Conservation (phyloP, 2,888 invertebrate species). For the Ommatoiulus sabulosus region DNA sequence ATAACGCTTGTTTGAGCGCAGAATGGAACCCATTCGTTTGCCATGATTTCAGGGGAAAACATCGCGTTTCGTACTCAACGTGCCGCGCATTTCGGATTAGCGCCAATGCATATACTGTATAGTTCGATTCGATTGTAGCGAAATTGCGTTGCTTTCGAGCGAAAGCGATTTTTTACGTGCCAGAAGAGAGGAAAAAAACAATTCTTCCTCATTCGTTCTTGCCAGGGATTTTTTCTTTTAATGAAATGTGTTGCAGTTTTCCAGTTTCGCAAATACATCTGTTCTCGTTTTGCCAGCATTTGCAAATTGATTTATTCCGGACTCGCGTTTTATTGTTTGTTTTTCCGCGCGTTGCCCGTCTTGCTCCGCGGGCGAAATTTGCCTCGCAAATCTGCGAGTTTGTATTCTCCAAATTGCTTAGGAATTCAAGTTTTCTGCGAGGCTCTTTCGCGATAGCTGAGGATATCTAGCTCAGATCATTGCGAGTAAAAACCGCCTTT, state of each 20-base stretch:
- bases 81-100: constrained; percentile 32
- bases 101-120: not conserved
- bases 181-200: not conserved
- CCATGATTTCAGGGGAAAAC: not conserved
- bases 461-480: too few relatives aligned
- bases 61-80: not conserved
- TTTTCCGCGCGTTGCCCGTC: not conserved
- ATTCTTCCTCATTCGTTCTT: not conserved
- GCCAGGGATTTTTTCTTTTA: not conserved
- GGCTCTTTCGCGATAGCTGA: too few relatives aligned
- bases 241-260: not conserved
- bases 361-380: not conserved
- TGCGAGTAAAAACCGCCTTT: too few relatives aligned
- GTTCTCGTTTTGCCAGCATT: constrained; percentile 32
- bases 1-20: not conserved
- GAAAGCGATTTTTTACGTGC: not conserved
- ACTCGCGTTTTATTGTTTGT: not conserved
- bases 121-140: constrained; percentile 22
- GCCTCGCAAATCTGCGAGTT: not conserved
- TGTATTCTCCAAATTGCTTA: not conserved
- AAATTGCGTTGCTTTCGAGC: not conserved
- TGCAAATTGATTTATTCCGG: not conserved
- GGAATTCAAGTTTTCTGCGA: not conserved
- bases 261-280: not conserved
- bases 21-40: not conserved